Evolutionary conservation across 2,797 vertebrate species (phyloP).

Genomic region (Catharus ustulatus): DNA sequence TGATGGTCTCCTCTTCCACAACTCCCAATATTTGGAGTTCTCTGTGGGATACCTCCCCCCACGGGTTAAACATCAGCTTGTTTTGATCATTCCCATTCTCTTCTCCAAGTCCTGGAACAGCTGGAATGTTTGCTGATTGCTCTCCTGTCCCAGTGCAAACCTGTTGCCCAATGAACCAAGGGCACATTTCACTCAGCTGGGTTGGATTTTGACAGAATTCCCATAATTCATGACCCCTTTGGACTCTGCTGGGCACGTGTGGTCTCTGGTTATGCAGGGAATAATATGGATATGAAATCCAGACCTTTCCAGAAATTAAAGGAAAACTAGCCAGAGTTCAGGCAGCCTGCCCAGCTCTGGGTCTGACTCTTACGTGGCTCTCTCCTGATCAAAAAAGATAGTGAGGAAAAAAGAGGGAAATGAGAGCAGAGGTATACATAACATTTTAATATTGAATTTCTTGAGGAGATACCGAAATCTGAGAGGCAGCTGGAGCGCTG

Average conservation of each 20-base stretch:
- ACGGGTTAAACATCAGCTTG: not conserved
- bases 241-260: accelerated
- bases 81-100: not conserved
- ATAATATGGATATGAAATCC: accelerated
- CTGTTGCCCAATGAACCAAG: not conserved
- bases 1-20: not conserved
- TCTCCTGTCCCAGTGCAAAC: not conserved
- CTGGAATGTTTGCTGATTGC: not conserved
- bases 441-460: not conserved
- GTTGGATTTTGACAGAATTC: not conserved
- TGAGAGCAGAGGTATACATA: accelerated
- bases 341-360: not conserved
- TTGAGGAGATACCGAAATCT: not conserved
- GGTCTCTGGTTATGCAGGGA: not conserved
- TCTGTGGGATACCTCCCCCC: not conserved
- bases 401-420: not conserved
- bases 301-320: not conserved
- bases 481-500: not conserved
- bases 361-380: accelerated
- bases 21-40: not conserved
- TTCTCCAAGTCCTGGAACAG: not conserved
- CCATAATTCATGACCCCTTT: not conserved
- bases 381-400: not conserved
- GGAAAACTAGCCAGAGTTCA: not conserved
- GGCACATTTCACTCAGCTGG: not conserved